Conservation (phyloP, 2,888 invertebrate species). For the Hanleya hanleyi region DNA sequence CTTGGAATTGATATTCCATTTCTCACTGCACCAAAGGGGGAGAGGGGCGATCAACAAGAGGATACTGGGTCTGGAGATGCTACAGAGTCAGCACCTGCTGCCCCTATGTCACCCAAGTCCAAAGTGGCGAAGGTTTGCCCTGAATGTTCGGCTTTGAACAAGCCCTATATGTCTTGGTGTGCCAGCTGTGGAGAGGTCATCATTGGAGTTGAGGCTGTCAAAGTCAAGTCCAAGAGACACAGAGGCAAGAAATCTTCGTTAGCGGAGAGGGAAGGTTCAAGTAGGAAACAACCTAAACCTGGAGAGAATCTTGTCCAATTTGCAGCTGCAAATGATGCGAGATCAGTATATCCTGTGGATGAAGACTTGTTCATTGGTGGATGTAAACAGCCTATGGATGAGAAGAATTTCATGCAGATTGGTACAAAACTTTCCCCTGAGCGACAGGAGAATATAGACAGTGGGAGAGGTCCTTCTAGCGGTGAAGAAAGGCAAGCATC, state of each 20-base stretch:
- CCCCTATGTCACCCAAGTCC: conserved; percentile 4
- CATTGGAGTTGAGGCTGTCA: conserved; percentile 57
- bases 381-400: too few relatives aligned
- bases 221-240: conserved; percentile 45
- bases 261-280: background rate
- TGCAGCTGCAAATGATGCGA: conserved; percentile 9
- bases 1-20: conserved; percentile 55
- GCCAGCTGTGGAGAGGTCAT: conserved; percentile 62
- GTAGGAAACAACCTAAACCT: background rate
- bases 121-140: conserved; percentile 55
- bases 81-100: background rate
- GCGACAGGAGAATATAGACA: conserved; percentile 51
- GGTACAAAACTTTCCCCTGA: background rate
- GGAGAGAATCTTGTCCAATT: background rate
- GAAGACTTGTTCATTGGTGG: background rate
- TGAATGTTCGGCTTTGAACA: conserved; percentile 60
- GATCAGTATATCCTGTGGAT: background rate
- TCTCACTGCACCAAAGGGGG: conserved; percentile 32
- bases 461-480: conserved; percentile 49
- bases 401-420: too few relatives aligned
- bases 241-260: conserved; percentile 9
- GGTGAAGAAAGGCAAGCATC: conserved; percentile 39
- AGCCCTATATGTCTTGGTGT: conserved; percentile 66
- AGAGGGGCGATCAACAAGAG: background rate
- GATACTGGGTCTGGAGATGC: background rate